phyloP scores from a whole-genome alignment of 2,797 vertebrate species.

The Bucorvus abyssinicus region DNA sequence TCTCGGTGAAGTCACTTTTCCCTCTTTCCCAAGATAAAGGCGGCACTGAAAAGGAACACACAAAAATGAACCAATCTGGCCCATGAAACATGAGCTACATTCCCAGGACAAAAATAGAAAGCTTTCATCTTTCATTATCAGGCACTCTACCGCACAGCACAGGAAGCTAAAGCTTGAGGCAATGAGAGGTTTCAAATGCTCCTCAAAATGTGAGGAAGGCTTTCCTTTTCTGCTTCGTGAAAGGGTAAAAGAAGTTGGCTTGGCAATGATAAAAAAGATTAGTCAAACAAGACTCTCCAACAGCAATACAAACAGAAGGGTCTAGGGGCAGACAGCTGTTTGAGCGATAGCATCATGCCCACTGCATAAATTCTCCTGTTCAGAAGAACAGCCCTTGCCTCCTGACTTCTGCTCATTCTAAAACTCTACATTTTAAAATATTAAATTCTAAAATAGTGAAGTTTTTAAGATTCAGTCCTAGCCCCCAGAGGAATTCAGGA shows the following conservation, averaged over 20 bases:
- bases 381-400: background rate
- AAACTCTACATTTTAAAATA: background rate
- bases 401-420: background rate
- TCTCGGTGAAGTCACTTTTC: background rate
- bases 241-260: conserved; percentile 18
- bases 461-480: background rate
- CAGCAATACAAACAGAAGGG: background rate
- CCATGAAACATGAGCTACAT: conserved; percentile 28
- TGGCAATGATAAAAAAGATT: background rate
- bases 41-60: background rate
- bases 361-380: background rate
- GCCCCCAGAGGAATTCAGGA: background rate
- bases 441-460: background rate
- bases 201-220: background rate
- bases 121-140: conserved; percentile 64
- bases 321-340: background rate
- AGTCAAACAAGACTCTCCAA: background rate
- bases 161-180: conserved; percentile 49
- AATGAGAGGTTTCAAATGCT: conserved; percentile 36
- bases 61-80: conserved; percentile 32
- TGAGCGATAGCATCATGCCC: background rate
- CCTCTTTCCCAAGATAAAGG: background rate
- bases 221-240: background rate
- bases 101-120: conserved; percentile 58
- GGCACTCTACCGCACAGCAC: background rate